Conservation (phyloP, 2,113 vertebrate species). For the Tamias sibiricus region DNA sequence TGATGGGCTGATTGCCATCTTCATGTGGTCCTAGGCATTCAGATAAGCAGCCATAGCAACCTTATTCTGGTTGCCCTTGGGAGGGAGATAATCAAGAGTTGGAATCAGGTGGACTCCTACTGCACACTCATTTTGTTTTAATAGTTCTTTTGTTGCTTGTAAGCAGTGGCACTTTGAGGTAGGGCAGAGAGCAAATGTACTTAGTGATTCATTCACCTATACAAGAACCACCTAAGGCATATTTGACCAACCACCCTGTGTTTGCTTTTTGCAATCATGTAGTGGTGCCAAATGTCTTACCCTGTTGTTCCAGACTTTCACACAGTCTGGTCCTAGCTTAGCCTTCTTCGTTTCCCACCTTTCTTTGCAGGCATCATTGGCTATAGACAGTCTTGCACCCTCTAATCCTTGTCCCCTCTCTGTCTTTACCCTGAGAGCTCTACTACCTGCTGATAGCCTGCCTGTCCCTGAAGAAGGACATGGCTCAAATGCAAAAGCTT, state of each 20-base stretch:
- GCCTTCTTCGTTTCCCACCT: not conserved
- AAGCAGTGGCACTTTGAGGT: not conserved
- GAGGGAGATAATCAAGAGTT: no score
- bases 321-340: not conserved
- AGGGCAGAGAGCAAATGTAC: not conserved
- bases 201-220: not conserved
- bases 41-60: not conserved
- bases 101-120: no score
- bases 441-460: not conserved
- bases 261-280: not conserved
- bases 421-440: not conserved
- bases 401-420: not conserved
- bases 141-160: not conserved
- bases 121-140: not conserved
- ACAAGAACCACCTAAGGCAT: not conserved
- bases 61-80: not conserved
- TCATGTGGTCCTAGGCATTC: not conserved
- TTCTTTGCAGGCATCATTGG: not conserved
- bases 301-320: not conserved
- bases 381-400: not conserved
- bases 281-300: not conserved
- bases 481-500: not conserved
- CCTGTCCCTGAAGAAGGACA: not conserved
- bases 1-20: not conserved
- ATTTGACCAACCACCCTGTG: not conserved